These are phyloP conservation scores for Brachyhypopomus gauderio DNA, from an alignment of 2,113 vertebrate species.

Conservation along the genomic window DNA sequence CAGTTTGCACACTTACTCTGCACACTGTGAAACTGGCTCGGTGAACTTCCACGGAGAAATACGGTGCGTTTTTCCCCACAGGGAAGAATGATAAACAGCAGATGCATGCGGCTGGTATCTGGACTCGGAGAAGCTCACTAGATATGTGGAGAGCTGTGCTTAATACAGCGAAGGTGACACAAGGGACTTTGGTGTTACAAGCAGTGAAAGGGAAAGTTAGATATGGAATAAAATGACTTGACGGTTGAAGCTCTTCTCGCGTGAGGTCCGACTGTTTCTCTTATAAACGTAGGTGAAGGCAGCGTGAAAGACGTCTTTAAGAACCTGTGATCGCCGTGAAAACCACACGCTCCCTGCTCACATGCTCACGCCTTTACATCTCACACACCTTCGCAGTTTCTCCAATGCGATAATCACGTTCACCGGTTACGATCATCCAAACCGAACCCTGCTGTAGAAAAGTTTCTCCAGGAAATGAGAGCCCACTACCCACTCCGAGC, in stretches of 20 bases:
- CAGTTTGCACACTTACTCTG: not conserved
- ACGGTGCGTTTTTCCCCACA: not conserved
- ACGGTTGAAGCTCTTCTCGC: not conserved
- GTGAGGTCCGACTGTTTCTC: too few species aligned
- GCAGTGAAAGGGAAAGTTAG: not conserved
- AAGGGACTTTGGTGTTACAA: not conserved
- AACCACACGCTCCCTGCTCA: too few species aligned
- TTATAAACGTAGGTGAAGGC: too few species aligned
- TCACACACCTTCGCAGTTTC: too few species aligned
- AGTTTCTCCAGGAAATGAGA: too few species aligned
- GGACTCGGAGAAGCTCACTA: constrained; percentile 6
- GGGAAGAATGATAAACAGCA: constrained; percentile 20
- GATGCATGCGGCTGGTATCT: not conserved
- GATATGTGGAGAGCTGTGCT: not conserved
- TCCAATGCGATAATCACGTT: too few species aligned
- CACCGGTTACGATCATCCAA: too few species aligned
- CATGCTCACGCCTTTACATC: too few species aligned
- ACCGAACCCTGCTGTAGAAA: too few species aligned
- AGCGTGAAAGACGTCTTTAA: too few species aligned
- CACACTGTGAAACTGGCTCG: not conserved
- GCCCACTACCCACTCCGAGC: too few species aligned
- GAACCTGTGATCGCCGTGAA: too few species aligned
- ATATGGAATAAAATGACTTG: not conserved
- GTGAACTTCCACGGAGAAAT: not conserved
- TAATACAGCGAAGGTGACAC: not conserved